Evolutionary conservation across 2,113 vertebrate genomes (phyloP).

Genomic region (Noctilio leporinus): DNA sequence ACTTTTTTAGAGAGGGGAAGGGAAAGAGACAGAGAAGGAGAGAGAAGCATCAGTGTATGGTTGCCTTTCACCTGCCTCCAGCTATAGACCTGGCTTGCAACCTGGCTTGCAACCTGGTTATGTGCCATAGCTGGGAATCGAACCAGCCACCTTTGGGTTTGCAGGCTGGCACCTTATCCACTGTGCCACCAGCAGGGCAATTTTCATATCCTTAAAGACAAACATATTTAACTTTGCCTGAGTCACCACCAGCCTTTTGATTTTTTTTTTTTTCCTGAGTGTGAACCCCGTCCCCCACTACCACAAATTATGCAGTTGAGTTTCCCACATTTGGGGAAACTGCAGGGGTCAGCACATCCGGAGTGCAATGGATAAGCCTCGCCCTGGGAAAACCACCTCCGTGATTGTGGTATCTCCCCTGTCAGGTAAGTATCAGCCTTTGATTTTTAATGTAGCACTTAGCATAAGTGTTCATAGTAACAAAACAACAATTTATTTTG

Average conservation of each 20-base stretch:
- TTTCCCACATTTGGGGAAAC: not conserved
- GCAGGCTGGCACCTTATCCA: too few relatives aligned
- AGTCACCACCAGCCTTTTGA: not conserved
- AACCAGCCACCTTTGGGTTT: too few relatives aligned
- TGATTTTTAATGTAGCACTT: not conserved
- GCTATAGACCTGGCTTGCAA: too few relatives aligned
- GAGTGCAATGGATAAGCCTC: not conserved
- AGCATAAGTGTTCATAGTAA: not conserved
- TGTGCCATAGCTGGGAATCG: too few relatives aligned
- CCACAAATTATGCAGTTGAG: not conserved
- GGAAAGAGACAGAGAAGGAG: too few relatives aligned
- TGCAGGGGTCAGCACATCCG: not conserved
- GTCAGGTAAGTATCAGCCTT: not conserved
- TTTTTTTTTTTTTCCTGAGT: not conserved
- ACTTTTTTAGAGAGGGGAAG: too few relatives aligned
- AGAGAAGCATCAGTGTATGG: too few relatives aligned
- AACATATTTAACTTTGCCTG: not conserved
- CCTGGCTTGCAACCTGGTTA: too few relatives aligned
- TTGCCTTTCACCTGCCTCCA: too few relatives aligned
- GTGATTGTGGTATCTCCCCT: not conserved
- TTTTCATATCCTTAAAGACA: conserved; percentile 15
- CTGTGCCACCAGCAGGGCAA: too few relatives aligned
- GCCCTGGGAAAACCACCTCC: not conserved
- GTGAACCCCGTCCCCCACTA: not conserved
- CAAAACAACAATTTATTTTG: not conserved